Evolutionary conservation across 1,140 invertebrate genomes (phyloP), one percentile per base, ranked within the genome.

Genomic region (Cotesia vestalis): DNA sequence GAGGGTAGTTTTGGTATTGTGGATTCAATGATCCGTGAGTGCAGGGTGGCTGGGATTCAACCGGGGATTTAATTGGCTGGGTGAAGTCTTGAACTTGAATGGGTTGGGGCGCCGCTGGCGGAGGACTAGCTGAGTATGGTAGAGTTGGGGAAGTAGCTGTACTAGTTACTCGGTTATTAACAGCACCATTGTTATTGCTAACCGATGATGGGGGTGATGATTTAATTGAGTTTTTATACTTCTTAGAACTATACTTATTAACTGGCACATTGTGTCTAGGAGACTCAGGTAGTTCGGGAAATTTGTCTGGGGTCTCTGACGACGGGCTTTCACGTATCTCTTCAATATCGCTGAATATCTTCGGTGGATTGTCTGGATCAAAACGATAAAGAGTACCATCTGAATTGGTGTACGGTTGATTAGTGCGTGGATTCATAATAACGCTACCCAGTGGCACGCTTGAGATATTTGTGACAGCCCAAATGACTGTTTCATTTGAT

Each of bases 391-490:
- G 87, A 35, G 91, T 89, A 64, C 89, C 89, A 40, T 84, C 82
- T 3, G 81, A 71, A 69, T 85, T 86, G 1, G 79, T 85, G 64
- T 82, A 84, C 8, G 81, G 81, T 51, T 85, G 82, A 77, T 85
- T 87, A 75, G 91, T 91, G 84, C 92, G 92, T 35, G 94, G 94
- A 85, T 96, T 94, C 79, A 96, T 95, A 73, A 96, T 92, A 73
- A 96, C 88, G 77, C 93, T 94, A 60, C 95, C 95, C 68, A 91
- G 88, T 66, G 94, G 95, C 51, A 96, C 94, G 71, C 90, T 91
- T 20, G 92, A 90, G 80, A 96, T 90, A 86, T 92, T 93, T 52
- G 93, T 94, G 6, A 96, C 93, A 57, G 94, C 94, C 94, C 95
- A 96, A 80, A 95, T 91, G 1, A 95, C 88, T 14, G 85, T 86